Conservation (phyloP, 2,888 invertebrate genomes). For the Agrochola lota region DNA sequence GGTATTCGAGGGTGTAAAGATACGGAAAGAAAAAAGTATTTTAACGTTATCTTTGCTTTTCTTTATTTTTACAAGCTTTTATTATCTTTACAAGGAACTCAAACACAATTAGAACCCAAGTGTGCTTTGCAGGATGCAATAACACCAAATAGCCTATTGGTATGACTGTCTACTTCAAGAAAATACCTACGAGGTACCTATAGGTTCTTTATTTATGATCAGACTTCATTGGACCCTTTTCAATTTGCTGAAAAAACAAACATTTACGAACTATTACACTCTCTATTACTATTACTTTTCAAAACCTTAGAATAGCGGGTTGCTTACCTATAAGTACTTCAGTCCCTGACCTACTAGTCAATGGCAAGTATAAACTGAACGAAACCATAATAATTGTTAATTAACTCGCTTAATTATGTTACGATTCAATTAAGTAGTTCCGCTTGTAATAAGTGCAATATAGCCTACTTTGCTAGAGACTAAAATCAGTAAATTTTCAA, state of each 20-base stretch:
- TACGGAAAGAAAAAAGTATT: slow-evolving; percentile 2
- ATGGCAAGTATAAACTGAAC: background rate
- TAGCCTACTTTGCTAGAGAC: no score
- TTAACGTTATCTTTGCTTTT: slow-evolving; percentile 1
- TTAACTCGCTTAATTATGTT: slow-evolving; percentile 13
- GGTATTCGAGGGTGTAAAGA: slow-evolving; percentile 8
- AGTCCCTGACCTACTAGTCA: background rate
- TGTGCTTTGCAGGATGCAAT: background rate
- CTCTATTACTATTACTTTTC: no score
- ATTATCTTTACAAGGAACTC: background rate
- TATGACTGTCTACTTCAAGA: background rate
- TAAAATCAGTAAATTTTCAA: background rate
- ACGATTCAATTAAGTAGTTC: background rate
- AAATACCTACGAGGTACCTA: no score
- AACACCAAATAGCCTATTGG: background rate
- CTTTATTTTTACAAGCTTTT: slow-evolving; percentile 6
- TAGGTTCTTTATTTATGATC: background rate
- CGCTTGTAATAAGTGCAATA: background rate
- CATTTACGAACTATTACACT: background rate
- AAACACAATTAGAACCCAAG: slow-evolving; percentile 1
- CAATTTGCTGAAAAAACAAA: background rate
- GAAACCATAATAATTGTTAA: slow-evolving; percentile 23
- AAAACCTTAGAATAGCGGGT: background rate
- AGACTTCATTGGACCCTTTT: background rate
- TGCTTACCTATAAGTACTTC: background rate